A percentile compares a stretch with the other conserved stretches of the same genome.
Evolutionary conservation across 2,888 invertebrate genomes (phyloP).

Genomic region (Uloborus plumipes): DNA sequence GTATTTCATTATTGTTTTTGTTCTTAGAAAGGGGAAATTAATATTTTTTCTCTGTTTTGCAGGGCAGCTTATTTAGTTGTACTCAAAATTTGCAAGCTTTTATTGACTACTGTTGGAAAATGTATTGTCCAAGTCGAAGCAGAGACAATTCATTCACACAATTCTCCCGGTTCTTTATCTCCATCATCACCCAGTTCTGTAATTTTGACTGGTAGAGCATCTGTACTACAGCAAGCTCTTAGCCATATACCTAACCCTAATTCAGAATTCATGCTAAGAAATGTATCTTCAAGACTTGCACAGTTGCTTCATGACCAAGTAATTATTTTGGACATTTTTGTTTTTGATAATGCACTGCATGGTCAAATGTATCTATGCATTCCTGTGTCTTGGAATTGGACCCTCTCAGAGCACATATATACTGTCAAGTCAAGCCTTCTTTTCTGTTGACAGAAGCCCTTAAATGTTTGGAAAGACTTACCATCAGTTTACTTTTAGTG

Average conservation of each 20-base stretch:
- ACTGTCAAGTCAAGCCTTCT: too few species aligned
- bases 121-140: constrained; percentile 72
- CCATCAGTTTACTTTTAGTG: too few species aligned
- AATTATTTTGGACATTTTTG: constrained; percentile 47
- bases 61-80: constrained; percentile 90
- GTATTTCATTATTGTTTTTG: too few species aligned
- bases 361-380: too few species aligned
- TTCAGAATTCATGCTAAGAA: constrained; percentile 86
- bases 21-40: too few species aligned
- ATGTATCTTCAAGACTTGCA: constrained; percentile 86
- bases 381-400: too few species aligned
- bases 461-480: too few species aligned
- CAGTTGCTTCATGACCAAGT: constrained; percentile 85
- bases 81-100: constrained; percentile 88
- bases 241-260: constrained; percentile 86
- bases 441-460: too few species aligned
- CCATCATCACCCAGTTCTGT: constrained; percentile 30
- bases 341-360: too few species aligned
- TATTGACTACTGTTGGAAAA: constrained; percentile 88
- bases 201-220: constrained; percentile 68
- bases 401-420: too few species aligned
- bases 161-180: constrained; percentile 31
- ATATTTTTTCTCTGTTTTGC: neutral
- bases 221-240: constrained; percentile 83
- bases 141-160: constrained; percentile 68